Conservation (phyloP, 2,888 invertebrate species). For the Heteropelma amictum region DNA sequence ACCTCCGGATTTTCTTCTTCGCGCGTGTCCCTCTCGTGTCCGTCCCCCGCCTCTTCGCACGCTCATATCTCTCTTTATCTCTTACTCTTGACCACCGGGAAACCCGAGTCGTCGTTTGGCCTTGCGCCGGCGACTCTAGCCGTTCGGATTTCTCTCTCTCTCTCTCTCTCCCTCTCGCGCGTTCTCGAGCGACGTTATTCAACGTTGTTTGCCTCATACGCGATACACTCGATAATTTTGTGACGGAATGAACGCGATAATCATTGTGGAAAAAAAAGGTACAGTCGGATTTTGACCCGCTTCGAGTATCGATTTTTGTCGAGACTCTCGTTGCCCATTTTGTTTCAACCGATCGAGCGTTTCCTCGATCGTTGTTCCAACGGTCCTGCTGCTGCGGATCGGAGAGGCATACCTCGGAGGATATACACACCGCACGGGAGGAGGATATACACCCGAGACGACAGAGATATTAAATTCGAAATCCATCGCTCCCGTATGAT, state of each 20-base stretch:
- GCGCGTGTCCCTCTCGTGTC: slow-evolving; percentile 5
- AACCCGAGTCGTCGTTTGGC: slow-evolving; percentile 47
- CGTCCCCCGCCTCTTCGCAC: background rate
- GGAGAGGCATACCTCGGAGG: too few species aligned
- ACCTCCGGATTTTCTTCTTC: slow-evolving; percentile 40
- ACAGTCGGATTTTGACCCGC: background rate
- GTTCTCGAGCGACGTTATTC: slow-evolving; percentile 26
- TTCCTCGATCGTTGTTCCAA: too few species aligned
- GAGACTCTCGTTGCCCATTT: background rate
- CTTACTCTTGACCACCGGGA: slow-evolving; percentile 33
- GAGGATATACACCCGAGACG: slow-evolving; percentile 11
- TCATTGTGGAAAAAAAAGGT: background rate
- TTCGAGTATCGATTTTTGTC: background rate
- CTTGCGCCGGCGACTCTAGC: slow-evolving; percentile 42
- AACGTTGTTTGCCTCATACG: slow-evolving; percentile 19
- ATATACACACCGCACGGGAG: background rate
- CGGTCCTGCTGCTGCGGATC: too few species aligned
- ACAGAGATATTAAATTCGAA: slow-evolving; percentile 23
- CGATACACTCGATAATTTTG: slow-evolving; percentile 11
- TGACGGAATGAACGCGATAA: slow-evolving; percentile 7
- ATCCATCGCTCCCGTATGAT: background rate
- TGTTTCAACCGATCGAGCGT: background rate
- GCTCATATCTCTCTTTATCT: background rate
- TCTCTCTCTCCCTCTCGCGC: slow-evolving; percentile 18
- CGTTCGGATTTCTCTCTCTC: slow-evolving; percentile 20